These are phyloP conservation scores for Zophobas morio DNA, from an alignment of 1,140 invertebrate genomes.

Conservation along the genomic window DNA sequence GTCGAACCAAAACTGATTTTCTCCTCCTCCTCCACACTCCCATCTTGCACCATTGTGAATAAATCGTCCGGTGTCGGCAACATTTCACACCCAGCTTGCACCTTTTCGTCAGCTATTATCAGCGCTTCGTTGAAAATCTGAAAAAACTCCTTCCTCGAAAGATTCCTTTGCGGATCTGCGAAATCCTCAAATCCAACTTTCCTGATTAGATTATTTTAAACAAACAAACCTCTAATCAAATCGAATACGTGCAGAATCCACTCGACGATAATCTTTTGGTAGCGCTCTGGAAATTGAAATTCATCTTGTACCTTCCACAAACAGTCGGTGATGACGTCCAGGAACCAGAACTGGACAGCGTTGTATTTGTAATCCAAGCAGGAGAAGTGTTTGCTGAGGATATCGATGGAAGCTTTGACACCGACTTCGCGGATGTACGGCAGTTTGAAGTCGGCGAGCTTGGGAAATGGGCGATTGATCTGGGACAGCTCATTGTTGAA, in stretches of 20 bases:
- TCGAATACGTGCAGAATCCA: constrained; percentile 62
- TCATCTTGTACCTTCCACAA: constrained; percentile 64
- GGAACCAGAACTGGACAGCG: constrained; percentile 64
- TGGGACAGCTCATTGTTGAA: no score
- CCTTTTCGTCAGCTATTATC: constrained; percentile 24
- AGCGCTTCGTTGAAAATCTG: constrained; percentile 42
- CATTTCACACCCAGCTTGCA: constrained; percentile 33
- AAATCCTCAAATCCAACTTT: not conserved
- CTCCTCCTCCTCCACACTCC: no score
- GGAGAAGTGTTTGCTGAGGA: constrained; percentile 57
- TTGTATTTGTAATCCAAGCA: constrained; percentile 61
- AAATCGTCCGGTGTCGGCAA: constrained; percentile 37
- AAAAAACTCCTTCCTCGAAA: constrained; percentile 36
- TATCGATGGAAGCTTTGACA: constrained; percentile 59
- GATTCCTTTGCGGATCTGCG: constrained; percentile 13
- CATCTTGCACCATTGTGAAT: not conserved
- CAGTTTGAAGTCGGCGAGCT: constrained; percentile 51
- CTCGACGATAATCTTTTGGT: constrained; percentile 61
- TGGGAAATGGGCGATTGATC: constrained; percentile 6
- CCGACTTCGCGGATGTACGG: constrained; percentile 61
- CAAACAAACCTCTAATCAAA: constrained; percentile 59
- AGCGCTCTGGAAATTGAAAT: constrained; percentile 55
- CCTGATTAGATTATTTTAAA: not conserved
- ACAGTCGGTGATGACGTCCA: constrained; percentile 64
- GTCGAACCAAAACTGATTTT: constrained; percentile 19